Conservation (phyloP, 2,797 vertebrate species). For the Orestias chungarensis region DNA sequence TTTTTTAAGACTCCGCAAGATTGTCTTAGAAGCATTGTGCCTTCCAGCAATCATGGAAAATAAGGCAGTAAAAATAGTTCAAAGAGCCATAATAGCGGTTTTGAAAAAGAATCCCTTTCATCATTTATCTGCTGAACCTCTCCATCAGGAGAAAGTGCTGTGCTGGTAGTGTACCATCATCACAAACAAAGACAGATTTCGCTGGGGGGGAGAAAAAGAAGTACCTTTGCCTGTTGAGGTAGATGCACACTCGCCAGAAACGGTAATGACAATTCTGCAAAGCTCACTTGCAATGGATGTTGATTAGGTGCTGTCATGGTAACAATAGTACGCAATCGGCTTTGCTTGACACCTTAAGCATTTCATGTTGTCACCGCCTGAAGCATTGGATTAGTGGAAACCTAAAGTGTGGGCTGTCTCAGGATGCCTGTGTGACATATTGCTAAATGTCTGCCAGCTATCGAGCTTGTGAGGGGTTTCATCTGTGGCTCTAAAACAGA, state of each 20-base stretch:
- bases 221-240: conserved; percentile 23
- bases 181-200: conserved; percentile 72
- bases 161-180: conserved; percentile 57
- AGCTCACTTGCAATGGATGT: conserved; percentile 45
- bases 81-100: conserved; percentile 73
- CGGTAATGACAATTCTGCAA: conserved; percentile 40
- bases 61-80: conserved; percentile 77
- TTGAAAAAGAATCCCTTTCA: conserved; percentile 76
- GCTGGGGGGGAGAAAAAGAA: conserved; percentile 15
- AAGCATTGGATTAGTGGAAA: conserved; percentile 62
- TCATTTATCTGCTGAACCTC: conserved; percentile 80
- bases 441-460: conserved; percentile 69
- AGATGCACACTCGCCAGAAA: conserved; percentile 28
- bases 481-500: conserved; percentile 68
- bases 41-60: conserved; percentile 75
- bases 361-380: conserved; percentile 57
- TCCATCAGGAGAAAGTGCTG: conserved; percentile 77
- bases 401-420: conserved; percentile 56
- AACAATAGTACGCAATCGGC: conserved; percentile 55
- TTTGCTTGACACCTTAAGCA: conserved; percentile 39
- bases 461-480: conserved; percentile 69
- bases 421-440: conserved; percentile 57
- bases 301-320: conserved; percentile 65
- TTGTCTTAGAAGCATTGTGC: conserved; percentile 59
- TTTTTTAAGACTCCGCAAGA: conserved; percentile 38